Base-by-base conservation (phyloP, 2,888 invertebrate species). In the Lamellibrachia satsuma region DNA sequence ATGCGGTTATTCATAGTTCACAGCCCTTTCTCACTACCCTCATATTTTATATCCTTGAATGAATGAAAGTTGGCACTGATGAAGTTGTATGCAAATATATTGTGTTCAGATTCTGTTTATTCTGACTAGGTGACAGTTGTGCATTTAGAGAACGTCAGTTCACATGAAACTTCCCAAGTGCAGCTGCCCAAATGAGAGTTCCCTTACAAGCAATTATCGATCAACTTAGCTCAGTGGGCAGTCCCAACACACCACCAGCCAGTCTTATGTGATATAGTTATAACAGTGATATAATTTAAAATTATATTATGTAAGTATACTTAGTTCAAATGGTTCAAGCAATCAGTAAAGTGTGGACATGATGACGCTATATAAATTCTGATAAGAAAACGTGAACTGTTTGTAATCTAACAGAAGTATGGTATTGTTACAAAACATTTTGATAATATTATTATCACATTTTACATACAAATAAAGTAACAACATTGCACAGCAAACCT, bases 1-100 rank as follows among this genome's bases (percentile, higher is more conserved):
- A 39, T 39, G 39, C 39, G 39, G 39, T 39, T 39, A 39, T 39
- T 39, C 39, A 39, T 75, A 22, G n/a, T 75, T 75, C 75, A 75
- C 22, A 75, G n/a, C 75, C 22, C 15, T n/a, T 75, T 75, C 55
- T 55, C n/a, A 3, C n/a, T 75, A 75, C 75, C 75, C 75, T 75
- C 75, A 15, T 75, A 75, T 75, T 75, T 75, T 75, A 75, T n/a
- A 75, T n/a, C 15, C 75, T 75, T 6, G 22, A 0, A 22, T 75
- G 75, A 75, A 75, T 75, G 15, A 75, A 75, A n/a, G 75, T 75
- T 75, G 75, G 75, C 75, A 75, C 15, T 75, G 75, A 75, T 75
- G n/a, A 75, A 75, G 22, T 75, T 22, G n/a, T 75, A 75, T 75
- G 75, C 75, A 75, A 75, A 75, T 75, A 22, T 75, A n/a, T 75